Evolutionary conservation across 2,797 vertebrate species (phyloP).

Genomic region (Knipowitschia caucasica): DNA sequence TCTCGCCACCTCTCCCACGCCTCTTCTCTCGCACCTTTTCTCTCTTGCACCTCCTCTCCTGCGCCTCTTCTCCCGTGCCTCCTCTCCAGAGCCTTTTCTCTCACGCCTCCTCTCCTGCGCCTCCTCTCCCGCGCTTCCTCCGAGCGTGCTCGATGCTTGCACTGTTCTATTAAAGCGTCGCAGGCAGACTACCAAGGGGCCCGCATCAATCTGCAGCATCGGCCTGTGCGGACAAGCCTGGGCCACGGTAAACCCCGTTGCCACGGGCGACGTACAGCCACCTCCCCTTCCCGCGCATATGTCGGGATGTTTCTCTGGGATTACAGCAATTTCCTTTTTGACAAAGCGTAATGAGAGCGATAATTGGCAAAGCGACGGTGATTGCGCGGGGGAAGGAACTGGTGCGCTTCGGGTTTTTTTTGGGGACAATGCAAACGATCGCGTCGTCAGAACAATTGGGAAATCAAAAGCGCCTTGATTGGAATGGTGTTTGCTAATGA

Average conservation of each 20-base stretch:
- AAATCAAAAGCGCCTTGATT: constrained; percentile 1
- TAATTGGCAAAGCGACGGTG: constrained; percentile 20
- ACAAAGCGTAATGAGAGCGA: constrained; percentile 19
- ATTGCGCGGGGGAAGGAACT: background rate
- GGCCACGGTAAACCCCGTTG: constrained; percentile 26
- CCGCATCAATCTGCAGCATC: constrained; percentile 68
- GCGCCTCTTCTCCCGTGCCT: too few relatives aligned
- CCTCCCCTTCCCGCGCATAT: constrained; percentile 24
- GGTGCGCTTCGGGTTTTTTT: background rate
- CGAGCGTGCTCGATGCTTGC: constrained; percentile 54
- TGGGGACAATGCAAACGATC: background rate
- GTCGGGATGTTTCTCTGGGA: constrained; percentile 22
- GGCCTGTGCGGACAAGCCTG: constrained; percentile 43
- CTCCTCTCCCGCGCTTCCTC: constrained; percentile 50
- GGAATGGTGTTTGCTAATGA: background rate
- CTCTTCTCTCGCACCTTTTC: too few relatives aligned
- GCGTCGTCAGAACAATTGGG: constrained; percentile 1
- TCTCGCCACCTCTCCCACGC: too few relatives aligned
- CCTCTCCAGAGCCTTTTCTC: too few relatives aligned
- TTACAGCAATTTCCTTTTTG: constrained; percentile 16
- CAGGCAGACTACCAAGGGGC: constrained; percentile 52
- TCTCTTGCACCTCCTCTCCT: too few relatives aligned
- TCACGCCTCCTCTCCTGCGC: constrained; percentile 28
- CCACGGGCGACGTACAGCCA: constrained; percentile 31
- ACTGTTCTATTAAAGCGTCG: constrained; percentile 69